A percentile compares a stretch with the other conserved stretches of the same genome.
phyloP scores from a whole-genome alignment of 2,888 invertebrate genomes.

The Zaprionus lineosus region DNA sequence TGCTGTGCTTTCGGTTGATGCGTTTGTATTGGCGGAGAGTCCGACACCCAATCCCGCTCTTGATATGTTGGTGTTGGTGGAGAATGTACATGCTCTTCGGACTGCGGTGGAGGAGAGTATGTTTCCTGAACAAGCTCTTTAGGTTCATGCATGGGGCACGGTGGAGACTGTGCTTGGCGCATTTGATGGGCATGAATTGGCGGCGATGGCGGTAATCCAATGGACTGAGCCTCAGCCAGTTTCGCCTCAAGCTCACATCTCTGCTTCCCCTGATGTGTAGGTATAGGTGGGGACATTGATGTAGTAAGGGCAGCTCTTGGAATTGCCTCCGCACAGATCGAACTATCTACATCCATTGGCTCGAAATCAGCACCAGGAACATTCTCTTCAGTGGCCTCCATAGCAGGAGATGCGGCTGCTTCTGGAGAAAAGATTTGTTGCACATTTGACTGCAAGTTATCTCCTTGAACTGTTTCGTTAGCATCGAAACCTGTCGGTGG shows the following conservation, averaged over 20 bases:
- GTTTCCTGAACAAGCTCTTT: no score
- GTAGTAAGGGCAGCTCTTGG: background rate
- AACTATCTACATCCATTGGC: slow-evolving; percentile 76
- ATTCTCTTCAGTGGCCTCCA: slow-evolving; percentile 50
- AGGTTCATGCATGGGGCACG: no score
- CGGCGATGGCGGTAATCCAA: slow-evolving; percentile 9
- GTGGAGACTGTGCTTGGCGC: slow-evolving; percentile 23
- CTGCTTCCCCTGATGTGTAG: slow-evolving; percentile 27
- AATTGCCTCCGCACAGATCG: slow-evolving; percentile 23
- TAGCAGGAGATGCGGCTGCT: slow-evolving; percentile 32
- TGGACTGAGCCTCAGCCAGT: background rate
- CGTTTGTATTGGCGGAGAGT: slow-evolving; percentile 23
- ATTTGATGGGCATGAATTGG: slow-evolving; percentile 8
- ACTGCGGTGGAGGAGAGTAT: no score
- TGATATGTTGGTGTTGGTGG: no score
- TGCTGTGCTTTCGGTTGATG: background rate
- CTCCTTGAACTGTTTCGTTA: no score
- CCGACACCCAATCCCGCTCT: no score
- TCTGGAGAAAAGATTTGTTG: slow-evolving; percentile 46
- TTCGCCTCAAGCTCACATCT: background rate
- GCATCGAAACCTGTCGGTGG: background rate
- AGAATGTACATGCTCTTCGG: no score
- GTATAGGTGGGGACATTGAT: slow-evolving; percentile 41
- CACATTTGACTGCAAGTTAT: no score
- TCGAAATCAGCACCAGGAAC: slow-evolving; percentile 42